phyloP scores from a whole-genome alignment of 2,888 invertebrate genomes.

The Escarpia spicata region DNA sequence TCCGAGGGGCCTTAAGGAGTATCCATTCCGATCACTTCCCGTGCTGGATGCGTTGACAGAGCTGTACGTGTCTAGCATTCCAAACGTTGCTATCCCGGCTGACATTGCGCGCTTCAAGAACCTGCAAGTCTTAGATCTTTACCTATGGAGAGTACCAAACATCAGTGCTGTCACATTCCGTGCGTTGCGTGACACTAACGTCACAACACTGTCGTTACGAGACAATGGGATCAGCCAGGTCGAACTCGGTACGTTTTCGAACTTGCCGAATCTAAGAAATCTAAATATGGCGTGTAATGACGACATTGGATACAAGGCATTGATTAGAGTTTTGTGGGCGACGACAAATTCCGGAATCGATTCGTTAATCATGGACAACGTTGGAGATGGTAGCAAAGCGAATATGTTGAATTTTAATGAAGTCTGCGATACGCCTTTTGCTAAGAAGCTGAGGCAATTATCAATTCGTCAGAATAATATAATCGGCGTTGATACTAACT shows the following conservation, averaged over 20 bases:
- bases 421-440: not conserved
- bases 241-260: not conserved
- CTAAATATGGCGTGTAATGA: not conserved
- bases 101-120: not conserved
- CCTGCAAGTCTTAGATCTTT: not conserved
- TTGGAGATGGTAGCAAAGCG: not conserved
- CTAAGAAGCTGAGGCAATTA: not conserved
- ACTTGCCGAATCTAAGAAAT: slow-evolving; percentile 12
- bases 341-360: not conserved
- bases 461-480: not conserved
- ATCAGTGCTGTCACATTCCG: not conserved
- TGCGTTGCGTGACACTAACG: not conserved
- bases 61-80: not conserved
- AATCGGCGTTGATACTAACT: not conserved
- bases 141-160: not conserved
- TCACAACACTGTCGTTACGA: not conserved
- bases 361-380: not conserved
- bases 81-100: not conserved
- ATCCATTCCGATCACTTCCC: not conserved
- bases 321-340: not conserved
- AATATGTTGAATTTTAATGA: not conserved
- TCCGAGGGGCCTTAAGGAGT: not conserved
- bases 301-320: not conserved
- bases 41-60: not conserved
- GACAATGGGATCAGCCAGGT: not conserved